phyloP scores from a whole-genome alignment of 2,113 vertebrate genomes.

The Atractosteus spatula region DNA sequence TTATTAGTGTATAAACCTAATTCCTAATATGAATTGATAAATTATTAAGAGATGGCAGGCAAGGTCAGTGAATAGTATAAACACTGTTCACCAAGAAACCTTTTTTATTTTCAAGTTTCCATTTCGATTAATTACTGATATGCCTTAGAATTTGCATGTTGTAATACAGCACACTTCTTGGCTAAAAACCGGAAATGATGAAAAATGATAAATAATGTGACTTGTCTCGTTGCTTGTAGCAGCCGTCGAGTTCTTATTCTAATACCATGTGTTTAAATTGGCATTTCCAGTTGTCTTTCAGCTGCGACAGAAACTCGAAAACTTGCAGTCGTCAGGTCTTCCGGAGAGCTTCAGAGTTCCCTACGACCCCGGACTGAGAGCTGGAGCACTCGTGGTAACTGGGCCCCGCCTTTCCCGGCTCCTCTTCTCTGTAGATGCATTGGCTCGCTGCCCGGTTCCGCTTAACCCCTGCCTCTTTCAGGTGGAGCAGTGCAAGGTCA shows the following conservation, averaged over 20 bases:
- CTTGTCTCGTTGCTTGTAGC: too few relatives aligned
- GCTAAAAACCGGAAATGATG: too few relatives aligned
- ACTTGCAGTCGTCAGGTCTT: conserved; percentile 77
- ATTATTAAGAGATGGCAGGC: too few relatives aligned
- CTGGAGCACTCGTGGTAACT: conserved; percentile 86
- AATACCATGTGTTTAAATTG: conserved; percentile 24
- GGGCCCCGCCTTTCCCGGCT: neutral
- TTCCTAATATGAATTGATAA: too few relatives aligned
- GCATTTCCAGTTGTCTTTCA: conserved; percentile 80
- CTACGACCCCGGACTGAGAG: conserved; percentile 89
- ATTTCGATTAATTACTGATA: too few relatives aligned
- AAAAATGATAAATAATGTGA: too few relatives aligned
- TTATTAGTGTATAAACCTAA: too few relatives aligned
- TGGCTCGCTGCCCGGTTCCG: neutral
- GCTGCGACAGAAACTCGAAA: conserved; percentile 91
- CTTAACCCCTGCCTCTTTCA: conserved; percentile 42
- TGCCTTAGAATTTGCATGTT: too few relatives aligned
- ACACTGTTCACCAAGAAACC: too few relatives aligned
- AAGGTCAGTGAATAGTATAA: too few relatives aligned
- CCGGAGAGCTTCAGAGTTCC: conserved; percentile 90
- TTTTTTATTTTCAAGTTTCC: too few relatives aligned
- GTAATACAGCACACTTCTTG: too few relatives aligned
- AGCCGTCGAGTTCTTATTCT: conserved; percentile 3
- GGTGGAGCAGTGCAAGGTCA: conserved; percentile 98
- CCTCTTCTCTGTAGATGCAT: neutral